phyloP scores from a whole-genome alignment of 1,140 invertebrate species.

The Panagrolaimus sp. region DNA sequence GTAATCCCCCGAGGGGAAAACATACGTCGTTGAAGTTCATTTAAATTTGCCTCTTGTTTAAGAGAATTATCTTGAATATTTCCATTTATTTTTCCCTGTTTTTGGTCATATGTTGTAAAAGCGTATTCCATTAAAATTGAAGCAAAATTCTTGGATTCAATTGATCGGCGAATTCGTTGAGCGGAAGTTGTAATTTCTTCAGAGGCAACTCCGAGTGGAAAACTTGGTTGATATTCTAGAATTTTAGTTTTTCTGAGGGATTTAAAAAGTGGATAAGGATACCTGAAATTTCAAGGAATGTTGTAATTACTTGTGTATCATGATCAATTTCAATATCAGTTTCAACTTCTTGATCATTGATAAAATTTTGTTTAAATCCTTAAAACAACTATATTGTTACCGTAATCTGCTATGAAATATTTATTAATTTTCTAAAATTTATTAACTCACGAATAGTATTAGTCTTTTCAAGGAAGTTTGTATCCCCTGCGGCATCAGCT shows the following conservation, averaged over 20 bases:
- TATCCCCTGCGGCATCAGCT: no score
- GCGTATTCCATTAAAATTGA: not conserved
- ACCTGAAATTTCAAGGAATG: not conserved
- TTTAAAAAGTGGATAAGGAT: no score
- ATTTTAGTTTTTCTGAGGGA: not conserved
- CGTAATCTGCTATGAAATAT: no score
- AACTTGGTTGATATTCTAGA: not conserved
- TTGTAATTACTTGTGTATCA: not conserved
- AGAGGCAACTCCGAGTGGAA: not conserved
- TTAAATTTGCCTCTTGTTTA: not conserved
- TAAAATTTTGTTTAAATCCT: slow-evolving; percentile 1
- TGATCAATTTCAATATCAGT: not conserved
- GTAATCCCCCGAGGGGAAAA: not conserved
- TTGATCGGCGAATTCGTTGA: not conserved
- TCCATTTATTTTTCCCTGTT: not conserved
- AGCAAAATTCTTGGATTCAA: not conserved
- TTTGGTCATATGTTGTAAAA: not conserved
- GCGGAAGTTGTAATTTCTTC: not conserved
- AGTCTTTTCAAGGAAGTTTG: no score
- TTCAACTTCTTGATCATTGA: not conserved
- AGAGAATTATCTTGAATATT: not conserved
- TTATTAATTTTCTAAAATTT: no score
- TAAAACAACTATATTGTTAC: not conserved
- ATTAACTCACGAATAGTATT: no score
- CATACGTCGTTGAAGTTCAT: not conserved